Conservation (phyloP, 1,140 invertebrate genomes). For the Ceratina australensis region DNA sequence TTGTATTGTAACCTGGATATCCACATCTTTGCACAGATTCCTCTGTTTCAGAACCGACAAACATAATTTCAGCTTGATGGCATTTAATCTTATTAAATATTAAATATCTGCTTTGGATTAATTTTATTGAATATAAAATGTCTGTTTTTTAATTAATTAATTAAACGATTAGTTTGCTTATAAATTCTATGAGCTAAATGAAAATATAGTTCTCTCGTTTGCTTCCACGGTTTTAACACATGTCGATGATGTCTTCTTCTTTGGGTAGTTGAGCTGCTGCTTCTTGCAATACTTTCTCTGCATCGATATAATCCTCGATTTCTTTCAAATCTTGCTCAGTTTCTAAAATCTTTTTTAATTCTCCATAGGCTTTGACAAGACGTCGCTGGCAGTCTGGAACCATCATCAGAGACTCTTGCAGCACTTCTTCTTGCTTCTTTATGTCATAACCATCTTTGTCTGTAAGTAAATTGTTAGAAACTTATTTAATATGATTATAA, state of each 20-base stretch:
- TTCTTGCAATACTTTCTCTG: slow-evolving; percentile 85
- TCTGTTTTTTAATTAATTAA: slow-evolving; percentile 13
- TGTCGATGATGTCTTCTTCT: slow-evolving; percentile 65
- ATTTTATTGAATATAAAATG: slow-evolving; percentile 41
- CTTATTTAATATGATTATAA: too few species aligned
- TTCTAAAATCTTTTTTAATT: slow-evolving; percentile 87
- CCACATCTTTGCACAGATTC: slow-evolving; percentile 8
- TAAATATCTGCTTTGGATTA: slow-evolving; percentile 34
- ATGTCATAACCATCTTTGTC: slow-evolving; percentile 91
- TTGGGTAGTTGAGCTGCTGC: slow-evolving; percentile 83
- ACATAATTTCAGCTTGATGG: slow-evolving; percentile 43
- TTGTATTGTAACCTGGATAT: slow-evolving; percentile 35
- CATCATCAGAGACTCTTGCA: slow-evolving; percentile 94
- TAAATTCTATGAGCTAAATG: slow-evolving; percentile 33
- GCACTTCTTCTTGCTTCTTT: slow-evolving; percentile 92
- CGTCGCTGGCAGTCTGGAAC: slow-evolving; percentile 92
- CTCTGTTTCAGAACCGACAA: slow-evolving; percentile 18
- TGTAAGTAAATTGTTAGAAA: slow-evolving; percentile 67
- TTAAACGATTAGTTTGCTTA: slow-evolving; percentile 44
- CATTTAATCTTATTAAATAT: slow-evolving; percentile 26
- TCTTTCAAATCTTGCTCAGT: slow-evolving; percentile 89
- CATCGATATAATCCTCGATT: slow-evolving; percentile 85
- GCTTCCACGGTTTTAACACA: slow-evolving; percentile 60
- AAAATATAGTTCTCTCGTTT: slow-evolving; percentile 35
- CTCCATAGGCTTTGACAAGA: slow-evolving; percentile 86